Percentiles rank a stretch among this genome's conserved stretches.
These are phyloP conservation scores for Cantharis rufa DNA, from an alignment of 2,888 invertebrate species.

Conservation along the genomic window DNA sequence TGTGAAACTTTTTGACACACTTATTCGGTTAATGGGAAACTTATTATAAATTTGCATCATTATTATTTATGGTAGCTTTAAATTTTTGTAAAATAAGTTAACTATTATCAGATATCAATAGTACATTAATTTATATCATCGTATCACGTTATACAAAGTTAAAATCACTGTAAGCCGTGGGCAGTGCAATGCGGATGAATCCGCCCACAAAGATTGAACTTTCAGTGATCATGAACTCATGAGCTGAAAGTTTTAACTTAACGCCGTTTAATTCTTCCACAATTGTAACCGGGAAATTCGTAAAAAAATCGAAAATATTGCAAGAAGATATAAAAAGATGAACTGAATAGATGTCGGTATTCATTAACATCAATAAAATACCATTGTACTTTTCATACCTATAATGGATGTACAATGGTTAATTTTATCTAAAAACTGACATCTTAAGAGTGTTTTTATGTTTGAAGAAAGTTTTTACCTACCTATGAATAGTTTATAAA, in stretches of 20 bases:
- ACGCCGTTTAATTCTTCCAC: background rate
- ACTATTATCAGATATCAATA: background rate
- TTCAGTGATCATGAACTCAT: conserved; percentile 28
- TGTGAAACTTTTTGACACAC: conserved; percentile 10
- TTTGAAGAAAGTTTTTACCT: background rate
- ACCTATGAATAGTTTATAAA: background rate
- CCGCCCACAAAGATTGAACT: conserved; percentile 29
- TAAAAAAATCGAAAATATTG: background rate
- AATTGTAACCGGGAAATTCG: background rate
- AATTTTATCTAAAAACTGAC: background rate
- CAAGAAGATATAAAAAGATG: background rate
- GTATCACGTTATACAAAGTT: conserved; percentile 1
- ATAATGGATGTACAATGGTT: background rate
- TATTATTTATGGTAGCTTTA: background rate
- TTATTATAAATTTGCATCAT: conserved; percentile 1
- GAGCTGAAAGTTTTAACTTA: conserved; percentile 9
- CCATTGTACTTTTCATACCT: background rate
- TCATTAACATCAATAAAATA: background rate
- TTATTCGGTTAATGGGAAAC: background rate
- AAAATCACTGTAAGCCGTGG: conserved; percentile 7
- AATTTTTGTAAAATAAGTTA: conserved; percentile 3
- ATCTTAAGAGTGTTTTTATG: background rate
- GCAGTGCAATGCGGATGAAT: conserved; percentile 24
- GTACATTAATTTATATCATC: background rate
- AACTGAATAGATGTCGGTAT: background rate